phyloP scores from a whole-genome alignment of 2,888 invertebrate genomes.

The Steinernema hermaphroditum region DNA sequence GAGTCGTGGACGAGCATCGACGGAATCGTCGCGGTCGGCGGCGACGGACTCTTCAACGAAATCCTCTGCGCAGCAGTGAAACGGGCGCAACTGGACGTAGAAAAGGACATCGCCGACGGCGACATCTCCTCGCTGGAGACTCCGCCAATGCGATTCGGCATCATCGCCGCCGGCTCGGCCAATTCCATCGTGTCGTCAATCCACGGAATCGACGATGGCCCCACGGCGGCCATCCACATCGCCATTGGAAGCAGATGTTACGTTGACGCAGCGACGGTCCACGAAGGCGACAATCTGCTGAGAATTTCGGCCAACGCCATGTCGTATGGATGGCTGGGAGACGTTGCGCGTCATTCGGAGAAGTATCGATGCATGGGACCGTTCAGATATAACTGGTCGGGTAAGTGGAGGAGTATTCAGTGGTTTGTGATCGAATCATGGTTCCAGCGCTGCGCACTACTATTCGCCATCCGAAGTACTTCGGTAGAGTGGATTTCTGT shows the following conservation, averaged over 20 bases:
- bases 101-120: conserved; percentile 57
- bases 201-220: conserved; percentile 81
- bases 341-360: conserved; percentile 80
- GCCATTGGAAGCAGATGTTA: conserved; percentile 77
- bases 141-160: conserved; percentile 74
- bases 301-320: conserved; percentile 78
- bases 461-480: conserved; percentile 61
- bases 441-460: conserved; percentile 61
- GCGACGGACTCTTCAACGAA: conserved; percentile 84
- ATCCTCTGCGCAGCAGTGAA: conserved; percentile 76
- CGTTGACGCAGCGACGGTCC: conserved; percentile 79
- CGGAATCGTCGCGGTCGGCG: conserved; percentile 78
- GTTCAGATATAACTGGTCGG: conserved; percentile 72
- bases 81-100: conserved; percentile 46
- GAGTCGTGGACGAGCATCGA: conserved; percentile 45
- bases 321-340: conserved; percentile 84
- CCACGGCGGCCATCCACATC: conserved; percentile 80
- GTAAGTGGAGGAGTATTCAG: conserved; percentile 18
- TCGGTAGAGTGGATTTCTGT: conserved; percentile 46
- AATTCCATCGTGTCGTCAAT: conserved; percentile 80
- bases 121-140: conserved; percentile 51
- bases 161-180: conserved; percentile 76
- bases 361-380: conserved; percentile 84
- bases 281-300: conserved; percentile 72
- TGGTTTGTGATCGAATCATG: not conserved